Conservation (phyloP, 2,888 invertebrate genomes). For the Dione vanillae region DNA sequence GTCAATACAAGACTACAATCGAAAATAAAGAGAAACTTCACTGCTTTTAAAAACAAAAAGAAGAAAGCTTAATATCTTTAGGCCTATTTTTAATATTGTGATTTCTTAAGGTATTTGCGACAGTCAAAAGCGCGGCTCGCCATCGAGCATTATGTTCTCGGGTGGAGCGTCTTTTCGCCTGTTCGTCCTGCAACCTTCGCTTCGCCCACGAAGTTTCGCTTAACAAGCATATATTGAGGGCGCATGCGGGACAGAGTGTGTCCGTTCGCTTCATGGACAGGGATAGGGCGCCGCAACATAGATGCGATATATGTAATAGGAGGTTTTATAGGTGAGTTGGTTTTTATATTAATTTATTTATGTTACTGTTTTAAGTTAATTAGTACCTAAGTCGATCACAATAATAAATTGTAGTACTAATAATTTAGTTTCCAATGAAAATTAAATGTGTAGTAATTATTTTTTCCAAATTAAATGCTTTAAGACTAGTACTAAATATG, state of each 20-base stretch:
- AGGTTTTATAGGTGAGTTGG: constrained; percentile 79
- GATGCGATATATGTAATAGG: constrained; percentile 86
- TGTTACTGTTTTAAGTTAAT: no score
- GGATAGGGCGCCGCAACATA: constrained; percentile 66
- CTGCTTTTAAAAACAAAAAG: no score
- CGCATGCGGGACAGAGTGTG: constrained; percentile 74
- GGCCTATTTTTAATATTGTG: background rate
- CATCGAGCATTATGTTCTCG: constrained; percentile 73
- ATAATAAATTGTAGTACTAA: no score
- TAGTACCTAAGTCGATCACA: no score
- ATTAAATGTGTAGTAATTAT: no score
- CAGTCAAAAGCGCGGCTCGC: constrained; percentile 77
- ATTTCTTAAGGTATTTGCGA: constrained; percentile 68
- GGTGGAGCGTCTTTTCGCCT: constrained; percentile 68
- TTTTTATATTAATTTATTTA: no score
- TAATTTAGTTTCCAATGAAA: no score
- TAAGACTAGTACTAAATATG: background rate
- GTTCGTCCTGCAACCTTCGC: constrained; percentile 70
- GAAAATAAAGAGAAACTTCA: no score
- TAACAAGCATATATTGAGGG: constrained; percentile 75
- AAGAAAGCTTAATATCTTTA: no score
- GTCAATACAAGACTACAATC: no score
- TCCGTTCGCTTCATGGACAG: constrained; percentile 70
- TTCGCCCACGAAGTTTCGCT: constrained; percentile 77
- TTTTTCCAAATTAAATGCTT: no score